A percentile compares a stretch with the other conserved stretches of the same genome.
Conservation (phyloP, 2,113 vertebrate genomes). For the Pica pica region DNA sequence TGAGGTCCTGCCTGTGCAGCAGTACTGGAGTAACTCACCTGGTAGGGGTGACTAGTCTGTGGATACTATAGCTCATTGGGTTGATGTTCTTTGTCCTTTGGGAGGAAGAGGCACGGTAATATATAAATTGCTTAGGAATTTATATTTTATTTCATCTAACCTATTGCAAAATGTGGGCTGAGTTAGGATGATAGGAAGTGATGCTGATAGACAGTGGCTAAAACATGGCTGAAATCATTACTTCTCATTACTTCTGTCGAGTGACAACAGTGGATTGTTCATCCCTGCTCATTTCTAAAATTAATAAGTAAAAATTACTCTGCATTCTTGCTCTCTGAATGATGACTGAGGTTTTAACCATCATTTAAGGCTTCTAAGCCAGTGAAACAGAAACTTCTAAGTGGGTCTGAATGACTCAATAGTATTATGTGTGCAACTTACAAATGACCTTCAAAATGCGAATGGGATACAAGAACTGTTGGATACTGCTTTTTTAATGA, state of each 20-base stretch:
- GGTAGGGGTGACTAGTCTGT: neutral
- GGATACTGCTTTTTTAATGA: neutral
- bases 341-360: neutral
- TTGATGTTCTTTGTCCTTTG: neutral
- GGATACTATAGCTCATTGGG: neutral
- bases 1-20: neutral
- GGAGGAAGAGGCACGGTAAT: neutral
- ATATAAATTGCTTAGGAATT: neutral
- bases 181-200: neutral
- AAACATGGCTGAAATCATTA: neutral
- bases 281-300: neutral
- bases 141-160: neutral
- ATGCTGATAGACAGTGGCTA: neutral
- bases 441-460: neutral
- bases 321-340: neutral
- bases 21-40: neutral
- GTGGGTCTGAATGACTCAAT: neutral
- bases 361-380: neutral
- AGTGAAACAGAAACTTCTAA: neutral
- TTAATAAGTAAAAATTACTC: neutral
- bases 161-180: neutral
- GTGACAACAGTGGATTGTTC: neutral
- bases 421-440: neutral
- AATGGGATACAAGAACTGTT: neutral
- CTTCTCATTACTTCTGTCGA: neutral